phyloP scores from a whole-genome alignment of 1,140 invertebrate genomes.

The Oscheius sp. region DNA sequence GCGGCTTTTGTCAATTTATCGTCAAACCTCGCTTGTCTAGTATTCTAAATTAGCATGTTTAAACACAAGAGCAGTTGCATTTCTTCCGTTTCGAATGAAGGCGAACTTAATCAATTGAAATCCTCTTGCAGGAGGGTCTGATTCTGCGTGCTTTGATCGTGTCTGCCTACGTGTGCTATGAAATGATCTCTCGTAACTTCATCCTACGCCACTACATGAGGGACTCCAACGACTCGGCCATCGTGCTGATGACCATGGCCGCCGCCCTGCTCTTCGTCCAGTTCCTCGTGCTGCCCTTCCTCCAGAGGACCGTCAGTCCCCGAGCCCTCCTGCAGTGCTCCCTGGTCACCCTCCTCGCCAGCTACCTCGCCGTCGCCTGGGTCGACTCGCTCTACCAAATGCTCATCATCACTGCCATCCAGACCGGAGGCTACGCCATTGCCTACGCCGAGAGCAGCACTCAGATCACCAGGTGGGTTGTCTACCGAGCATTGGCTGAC shows the following conservation, averaged over 20 bases:
- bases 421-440: slow-evolving; percentile 59
- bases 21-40: too few relatives aligned
- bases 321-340: slow-evolving; percentile 53
- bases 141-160: slow-evolving; percentile 49
- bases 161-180: slow-evolving; percentile 60
- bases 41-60: too few relatives aligned
- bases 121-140: slow-evolving; percentile 7
- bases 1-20: too few relatives aligned
- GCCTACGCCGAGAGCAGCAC: slow-evolving; percentile 59
- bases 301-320: slow-evolving; percentile 48
- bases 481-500: neutral
- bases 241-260: slow-evolving; percentile 58
- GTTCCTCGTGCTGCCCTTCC: slow-evolving; percentile 53
- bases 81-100: too few relatives aligned
- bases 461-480: slow-evolving; percentile 55
- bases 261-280: slow-evolving; percentile 49
- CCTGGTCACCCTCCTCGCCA: slow-evolving; percentile 44
- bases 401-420: slow-evolving; percentile 53
- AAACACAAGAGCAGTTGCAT: too few relatives aligned
- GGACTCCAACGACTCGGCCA: slow-evolving; percentile 53
- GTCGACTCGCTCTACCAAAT: slow-evolving; percentile 55
- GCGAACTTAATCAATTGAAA: too few relatives aligned
- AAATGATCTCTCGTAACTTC: slow-evolving; percentile 60
- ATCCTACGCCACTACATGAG: slow-evolving; percentile 59
- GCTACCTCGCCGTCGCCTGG: slow-evolving; percentile 51